phyloP scores from a whole-genome alignment of 2,888 invertebrate species.

The Hydrotaea diabolus region DNA sequence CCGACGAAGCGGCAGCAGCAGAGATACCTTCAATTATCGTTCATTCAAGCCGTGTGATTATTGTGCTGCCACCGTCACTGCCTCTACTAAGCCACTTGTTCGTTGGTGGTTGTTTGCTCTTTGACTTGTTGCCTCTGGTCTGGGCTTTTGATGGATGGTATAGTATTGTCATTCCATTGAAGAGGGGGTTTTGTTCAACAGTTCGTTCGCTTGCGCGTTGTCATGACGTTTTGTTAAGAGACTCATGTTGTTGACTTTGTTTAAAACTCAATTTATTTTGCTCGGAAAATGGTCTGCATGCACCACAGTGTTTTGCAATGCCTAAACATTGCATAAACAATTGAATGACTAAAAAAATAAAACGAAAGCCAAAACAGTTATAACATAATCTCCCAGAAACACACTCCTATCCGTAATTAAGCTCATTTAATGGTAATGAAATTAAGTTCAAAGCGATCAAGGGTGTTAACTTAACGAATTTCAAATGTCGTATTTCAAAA shows the following conservation, averaged over 20 bases:
- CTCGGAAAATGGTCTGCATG: not conserved
- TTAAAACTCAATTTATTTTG: not conserved
- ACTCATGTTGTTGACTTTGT: too few relatives aligned
- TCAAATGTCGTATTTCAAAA: too few relatives aligned
- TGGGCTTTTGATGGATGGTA: not conserved
- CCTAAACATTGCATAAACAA: not conserved
- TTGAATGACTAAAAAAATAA: too few relatives aligned
- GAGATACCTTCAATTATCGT: slow-evolving; percentile 54
- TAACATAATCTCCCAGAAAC: not conserved
- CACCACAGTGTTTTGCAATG: slow-evolving; percentile 30
- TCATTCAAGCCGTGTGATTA: slow-evolving; percentile 21
- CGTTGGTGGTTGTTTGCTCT: slow-evolving; percentile 49
- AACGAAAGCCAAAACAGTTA: not conserved
- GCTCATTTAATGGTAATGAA: not conserved
- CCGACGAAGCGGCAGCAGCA: not conserved
- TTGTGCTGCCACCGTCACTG: slow-evolving; percentile 10
- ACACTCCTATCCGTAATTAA: not conserved
- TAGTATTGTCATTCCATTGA: slow-evolving; percentile 6
- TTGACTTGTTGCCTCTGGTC: slow-evolving; percentile 56
- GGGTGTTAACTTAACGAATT: not conserved
- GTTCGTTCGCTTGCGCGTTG: not conserved
- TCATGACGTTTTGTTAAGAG: not conserved
- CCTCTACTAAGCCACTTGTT: slow-evolving; percentile 9
- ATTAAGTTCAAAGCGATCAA: slow-evolving; percentile 15
- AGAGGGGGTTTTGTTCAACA: not conserved